Conservation (phyloP, 2,113 vertebrate genomes). For the Emberiza fucata region DNA sequence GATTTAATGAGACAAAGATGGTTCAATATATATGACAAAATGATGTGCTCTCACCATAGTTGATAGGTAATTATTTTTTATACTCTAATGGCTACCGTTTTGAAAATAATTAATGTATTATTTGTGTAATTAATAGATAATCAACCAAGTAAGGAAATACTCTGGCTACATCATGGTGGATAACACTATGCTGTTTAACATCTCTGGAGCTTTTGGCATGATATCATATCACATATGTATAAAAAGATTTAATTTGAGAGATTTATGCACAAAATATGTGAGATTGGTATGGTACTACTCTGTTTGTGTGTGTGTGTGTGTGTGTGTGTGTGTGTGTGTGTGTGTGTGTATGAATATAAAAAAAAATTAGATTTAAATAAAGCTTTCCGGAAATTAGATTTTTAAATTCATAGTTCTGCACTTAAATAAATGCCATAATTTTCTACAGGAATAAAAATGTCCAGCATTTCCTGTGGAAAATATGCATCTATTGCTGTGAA, state of each 20-base stretch:
- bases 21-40: conserved; percentile 39
- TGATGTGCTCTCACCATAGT: neutral
- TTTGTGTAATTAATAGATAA: conserved; percentile 47
- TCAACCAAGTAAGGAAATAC: neutral
- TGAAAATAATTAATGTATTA: conserved; percentile 50
- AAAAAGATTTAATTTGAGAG: neutral
- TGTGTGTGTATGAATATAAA: too few species aligned
- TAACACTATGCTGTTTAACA: neutral
- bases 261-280: neutral
- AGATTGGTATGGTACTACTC: neutral
- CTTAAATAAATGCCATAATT: neutral
- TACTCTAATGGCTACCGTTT: conserved; percentile 43
- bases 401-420: neutral
- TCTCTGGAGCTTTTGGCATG: neutral
- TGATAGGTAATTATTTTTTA: conserved; percentile 52
- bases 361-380: neutral
- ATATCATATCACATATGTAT: neutral
- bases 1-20: conserved; percentile 62
- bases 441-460: neutral
- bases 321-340: too few species aligned
- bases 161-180: neutral
- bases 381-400: neutral
- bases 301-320: neutral
- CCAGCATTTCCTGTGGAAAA: neutral
- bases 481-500: neutral